Percentiles rank a stretch among this genome's conserved stretches.
These are phyloP conservation scores for Phalanger gymnotis DNA, from an alignment of 2,797 vertebrate species.

Conservation along the genomic window DNA sequence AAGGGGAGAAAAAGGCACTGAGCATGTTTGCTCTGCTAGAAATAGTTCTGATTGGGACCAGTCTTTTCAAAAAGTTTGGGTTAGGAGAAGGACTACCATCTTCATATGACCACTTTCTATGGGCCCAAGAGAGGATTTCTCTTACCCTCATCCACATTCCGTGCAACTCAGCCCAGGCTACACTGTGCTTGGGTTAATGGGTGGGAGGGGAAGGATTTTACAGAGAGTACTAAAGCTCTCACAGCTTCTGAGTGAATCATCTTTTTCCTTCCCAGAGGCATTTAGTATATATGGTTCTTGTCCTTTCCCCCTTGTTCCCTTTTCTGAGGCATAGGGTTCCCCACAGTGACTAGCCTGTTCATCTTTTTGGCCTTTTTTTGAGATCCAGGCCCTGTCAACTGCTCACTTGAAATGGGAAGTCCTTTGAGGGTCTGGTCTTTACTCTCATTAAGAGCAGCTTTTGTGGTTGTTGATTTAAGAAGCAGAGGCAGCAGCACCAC, in stretches of 20 bases:
- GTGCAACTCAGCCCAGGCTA: background rate
- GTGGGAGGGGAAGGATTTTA: background rate
- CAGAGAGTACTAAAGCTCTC: background rate
- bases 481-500: background rate
- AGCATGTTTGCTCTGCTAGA: background rate
- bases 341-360: background rate
- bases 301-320: background rate
- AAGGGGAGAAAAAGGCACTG: constrained; percentile 31
- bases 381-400: background rate
- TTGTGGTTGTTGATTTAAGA: background rate
- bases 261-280: background rate
- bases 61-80: background rate
- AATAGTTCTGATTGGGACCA: background rate
- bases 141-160: background rate
- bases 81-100: background rate
- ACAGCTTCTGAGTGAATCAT: background rate
- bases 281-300: background rate
- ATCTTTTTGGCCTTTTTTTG: background rate
- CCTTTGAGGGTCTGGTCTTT: background rate
- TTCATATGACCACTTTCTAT: background rate
- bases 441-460: background rate
- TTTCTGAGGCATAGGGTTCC: background rate
- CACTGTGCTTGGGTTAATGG: background rate
- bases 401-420: background rate
- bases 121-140: background rate